A percentile compares a stretch with the other conserved stretches of the same genome.
Conservation (phyloP, 2,113 vertebrate species). For the Apteryx owenii region DNA sequence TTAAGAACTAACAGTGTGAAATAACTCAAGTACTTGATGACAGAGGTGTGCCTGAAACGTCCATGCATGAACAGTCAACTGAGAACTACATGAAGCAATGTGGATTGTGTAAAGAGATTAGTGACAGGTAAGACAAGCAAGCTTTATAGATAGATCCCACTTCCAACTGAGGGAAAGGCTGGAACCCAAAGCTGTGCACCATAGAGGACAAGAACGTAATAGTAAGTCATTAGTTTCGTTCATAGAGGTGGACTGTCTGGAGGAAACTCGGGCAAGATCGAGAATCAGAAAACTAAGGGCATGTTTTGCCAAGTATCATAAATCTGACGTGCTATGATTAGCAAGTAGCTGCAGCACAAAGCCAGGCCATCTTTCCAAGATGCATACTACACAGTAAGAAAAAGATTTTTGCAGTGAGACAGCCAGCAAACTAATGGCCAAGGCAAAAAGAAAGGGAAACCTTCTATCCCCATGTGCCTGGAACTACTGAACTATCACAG, state of each 20-base stretch:
- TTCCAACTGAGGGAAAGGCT: background rate
- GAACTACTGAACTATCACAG: background rate
- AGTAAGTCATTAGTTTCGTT: background rate
- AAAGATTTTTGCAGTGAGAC: background rate
- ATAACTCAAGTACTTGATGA: background rate
- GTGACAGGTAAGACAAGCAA: background rate
- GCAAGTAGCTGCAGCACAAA: background rate
- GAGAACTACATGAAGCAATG: background rate
- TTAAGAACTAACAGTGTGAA: background rate
- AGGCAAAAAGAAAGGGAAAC: background rate
- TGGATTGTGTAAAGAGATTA: background rate
- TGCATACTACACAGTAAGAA: background rate
- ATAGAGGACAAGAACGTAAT: background rate
- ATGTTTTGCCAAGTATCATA: background rate
- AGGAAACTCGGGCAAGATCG: background rate
- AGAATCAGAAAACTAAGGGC: background rate
- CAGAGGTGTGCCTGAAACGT: background rate
- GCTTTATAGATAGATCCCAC: background rate
- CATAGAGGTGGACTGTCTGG: background rate
- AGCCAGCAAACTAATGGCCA: background rate
- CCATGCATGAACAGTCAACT: background rate
- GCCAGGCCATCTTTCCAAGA: background rate
- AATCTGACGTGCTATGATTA: background rate
- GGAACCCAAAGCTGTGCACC: background rate
- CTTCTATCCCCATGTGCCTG: background rate